These are phyloP conservation scores for Pyrrhosoma nymphula DNA, from an alignment of 2,888 invertebrate species.

Conservation along the genomic window DNA sequence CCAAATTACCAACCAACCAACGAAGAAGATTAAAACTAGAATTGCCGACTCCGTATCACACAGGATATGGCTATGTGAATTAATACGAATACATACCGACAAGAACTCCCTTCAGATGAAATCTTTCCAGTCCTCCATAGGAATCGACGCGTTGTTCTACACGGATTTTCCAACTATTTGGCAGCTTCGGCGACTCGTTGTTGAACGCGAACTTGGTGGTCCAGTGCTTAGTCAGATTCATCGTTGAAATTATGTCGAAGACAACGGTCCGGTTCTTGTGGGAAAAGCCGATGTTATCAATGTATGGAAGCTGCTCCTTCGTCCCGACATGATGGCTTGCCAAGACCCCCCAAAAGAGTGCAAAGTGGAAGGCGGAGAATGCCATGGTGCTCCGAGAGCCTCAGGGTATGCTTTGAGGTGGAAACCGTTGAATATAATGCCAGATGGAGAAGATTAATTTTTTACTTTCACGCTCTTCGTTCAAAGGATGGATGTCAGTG, in stretches of 20 bases:
- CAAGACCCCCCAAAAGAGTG: not conserved
- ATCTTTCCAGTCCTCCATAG: not conserved
- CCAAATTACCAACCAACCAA: no score
- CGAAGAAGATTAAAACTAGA: no score
- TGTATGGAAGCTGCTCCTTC: not conserved
- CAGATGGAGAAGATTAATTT: no score
- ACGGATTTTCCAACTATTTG: not conserved
- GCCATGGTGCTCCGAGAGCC: not conserved
- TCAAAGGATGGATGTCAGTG: no score
- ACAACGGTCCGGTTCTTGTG: not conserved
- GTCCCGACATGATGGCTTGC: not conserved
- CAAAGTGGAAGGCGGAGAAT: not conserved
- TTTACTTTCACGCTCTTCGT: no score
- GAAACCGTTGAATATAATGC: no score
- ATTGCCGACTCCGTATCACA: no score
- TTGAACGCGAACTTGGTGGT: not conserved
- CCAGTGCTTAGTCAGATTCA: constrained; percentile 38
- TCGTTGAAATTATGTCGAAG: not conserved
- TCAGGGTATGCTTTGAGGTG: not conserved
- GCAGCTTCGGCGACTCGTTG: not conserved
- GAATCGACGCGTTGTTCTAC: not conserved
- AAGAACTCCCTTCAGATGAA: not conserved
- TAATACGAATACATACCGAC: not conserved
- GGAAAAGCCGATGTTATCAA: not conserved
- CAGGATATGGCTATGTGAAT: no score